Conservation (phyloP, 2,113 vertebrate species). For the Onychorhynchus coronatus region DNA sequence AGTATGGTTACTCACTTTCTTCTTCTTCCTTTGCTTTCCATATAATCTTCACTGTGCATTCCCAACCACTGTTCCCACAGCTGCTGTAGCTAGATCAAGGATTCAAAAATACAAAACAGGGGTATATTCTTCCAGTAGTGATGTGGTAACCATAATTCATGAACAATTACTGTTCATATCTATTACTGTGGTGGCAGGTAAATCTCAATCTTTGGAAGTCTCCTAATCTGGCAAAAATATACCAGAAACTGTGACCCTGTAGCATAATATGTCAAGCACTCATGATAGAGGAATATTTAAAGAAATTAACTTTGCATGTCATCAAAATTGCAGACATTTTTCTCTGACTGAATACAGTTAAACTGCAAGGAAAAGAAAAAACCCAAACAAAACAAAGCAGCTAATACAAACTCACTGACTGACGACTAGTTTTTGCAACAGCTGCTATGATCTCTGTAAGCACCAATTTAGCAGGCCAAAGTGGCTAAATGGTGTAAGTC, state of each 20-base stretch:
- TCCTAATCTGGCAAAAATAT: not conserved
- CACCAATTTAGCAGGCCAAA: not conserved
- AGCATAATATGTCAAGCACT: not conserved
- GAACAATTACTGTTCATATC: not conserved
- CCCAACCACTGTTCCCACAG: not conserved
- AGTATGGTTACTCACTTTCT: not conserved
- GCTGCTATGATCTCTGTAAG: not conserved
- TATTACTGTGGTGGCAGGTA: not conserved
- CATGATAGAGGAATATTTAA: not conserved
- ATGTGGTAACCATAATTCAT: not conserved
- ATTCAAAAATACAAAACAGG: not conserved
- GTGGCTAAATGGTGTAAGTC: not conserved
- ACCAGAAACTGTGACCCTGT: not conserved
- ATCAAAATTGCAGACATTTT: not conserved
- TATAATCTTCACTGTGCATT: not conserved
- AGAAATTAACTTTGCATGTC: not conserved
- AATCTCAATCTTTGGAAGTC: not conserved
- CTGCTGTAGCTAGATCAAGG: not conserved
- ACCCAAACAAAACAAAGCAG: not conserved
- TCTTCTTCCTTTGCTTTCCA: not conserved
- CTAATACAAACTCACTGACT: slow-evolving; percentile 6
- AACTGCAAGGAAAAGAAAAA: not conserved
- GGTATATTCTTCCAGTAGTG: not conserved
- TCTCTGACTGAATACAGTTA: not conserved
- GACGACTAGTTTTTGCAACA: not conserved